Conservation (phyloP, 2,113 vertebrate genomes). For the Sminthopsis crassicaudata region DNA sequence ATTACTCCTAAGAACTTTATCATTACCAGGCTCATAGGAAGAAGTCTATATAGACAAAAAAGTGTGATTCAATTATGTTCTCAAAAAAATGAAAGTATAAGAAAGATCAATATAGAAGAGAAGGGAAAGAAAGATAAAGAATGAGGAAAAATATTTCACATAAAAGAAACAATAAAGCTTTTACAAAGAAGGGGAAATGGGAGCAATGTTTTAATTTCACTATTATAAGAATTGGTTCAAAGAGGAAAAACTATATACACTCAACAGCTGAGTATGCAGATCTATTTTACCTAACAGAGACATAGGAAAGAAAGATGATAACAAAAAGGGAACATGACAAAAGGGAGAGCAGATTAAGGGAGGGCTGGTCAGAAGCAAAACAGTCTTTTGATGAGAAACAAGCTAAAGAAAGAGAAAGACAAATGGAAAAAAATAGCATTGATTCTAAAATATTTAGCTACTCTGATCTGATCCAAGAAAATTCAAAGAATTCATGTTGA, state of each 20-base stretch:
- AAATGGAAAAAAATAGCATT: not conserved
- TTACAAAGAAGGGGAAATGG: not conserved
- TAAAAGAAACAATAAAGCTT: not conserved
- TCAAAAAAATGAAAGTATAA: too few species aligned
- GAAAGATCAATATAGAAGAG: not conserved
- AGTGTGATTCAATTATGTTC: too few species aligned
- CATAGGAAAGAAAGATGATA: not conserved
- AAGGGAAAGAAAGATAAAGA: not conserved
- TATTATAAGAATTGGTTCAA: not conserved
- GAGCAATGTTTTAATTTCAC: not conserved
- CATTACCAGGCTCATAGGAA: not conserved
- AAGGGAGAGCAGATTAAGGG: not conserved
- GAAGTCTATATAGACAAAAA: not conserved
- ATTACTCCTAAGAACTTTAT: not conserved
- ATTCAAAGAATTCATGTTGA: not conserved
- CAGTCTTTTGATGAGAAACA: not conserved
- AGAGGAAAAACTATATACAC: too few species aligned
- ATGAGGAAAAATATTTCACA: not conserved
- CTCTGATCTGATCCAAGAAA: not conserved
- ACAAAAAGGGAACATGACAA: not conserved
- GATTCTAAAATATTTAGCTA: not conserved
- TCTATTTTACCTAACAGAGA: not conserved
- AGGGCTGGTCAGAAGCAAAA: not conserved
- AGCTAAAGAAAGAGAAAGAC: not conserved
- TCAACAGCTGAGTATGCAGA: not conserved